Percentiles rank a stretch among this genome's conserved stretches.
Evolutionary conservation across 1,140 invertebrate genomes (phyloP).

Genomic region (Bombus balteatus): DNA sequence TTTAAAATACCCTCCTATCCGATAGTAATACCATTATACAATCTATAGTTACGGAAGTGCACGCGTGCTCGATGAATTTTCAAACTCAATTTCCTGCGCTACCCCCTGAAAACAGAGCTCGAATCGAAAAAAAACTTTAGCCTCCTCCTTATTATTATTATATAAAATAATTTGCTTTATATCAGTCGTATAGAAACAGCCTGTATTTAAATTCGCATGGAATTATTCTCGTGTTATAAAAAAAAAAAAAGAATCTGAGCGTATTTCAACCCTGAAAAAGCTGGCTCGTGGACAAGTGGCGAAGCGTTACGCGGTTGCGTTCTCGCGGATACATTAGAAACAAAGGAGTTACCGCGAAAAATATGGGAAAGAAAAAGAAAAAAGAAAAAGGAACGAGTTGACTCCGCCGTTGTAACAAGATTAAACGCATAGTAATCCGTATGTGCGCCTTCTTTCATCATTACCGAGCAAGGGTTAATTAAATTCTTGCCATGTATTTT

Average conservation of each 20-base stretch:
- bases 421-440: conserved; percentile 6
- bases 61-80: no score
- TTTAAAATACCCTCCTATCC: no score
- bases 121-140: no score
- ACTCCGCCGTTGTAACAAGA: neutral
- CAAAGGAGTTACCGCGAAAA: conserved; percentile 28
- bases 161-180: no score
- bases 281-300: neutral
- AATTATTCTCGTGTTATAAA: no score
- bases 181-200: no score
- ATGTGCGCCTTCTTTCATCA: conserved; percentile 30
- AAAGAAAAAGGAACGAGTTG: conserved; percentile 9
- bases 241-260: neutral
- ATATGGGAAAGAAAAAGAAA: conserved; percentile 13
- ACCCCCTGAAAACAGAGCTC: no score
- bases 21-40: no score
- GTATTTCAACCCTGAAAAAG: conserved; percentile 34
- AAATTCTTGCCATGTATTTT: conserved; percentile 46
- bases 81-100: no score
- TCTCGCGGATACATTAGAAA: conserved; percentile 40
- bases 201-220: no score
- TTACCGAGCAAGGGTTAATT: conserved; percentile 56
- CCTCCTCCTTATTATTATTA: no score
- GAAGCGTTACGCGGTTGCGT: conserved; percentile 29
- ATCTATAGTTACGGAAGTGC: no score